Conservation (phyloP, 2,113 vertebrate species). For the Donacobius atricapilla region DNA sequence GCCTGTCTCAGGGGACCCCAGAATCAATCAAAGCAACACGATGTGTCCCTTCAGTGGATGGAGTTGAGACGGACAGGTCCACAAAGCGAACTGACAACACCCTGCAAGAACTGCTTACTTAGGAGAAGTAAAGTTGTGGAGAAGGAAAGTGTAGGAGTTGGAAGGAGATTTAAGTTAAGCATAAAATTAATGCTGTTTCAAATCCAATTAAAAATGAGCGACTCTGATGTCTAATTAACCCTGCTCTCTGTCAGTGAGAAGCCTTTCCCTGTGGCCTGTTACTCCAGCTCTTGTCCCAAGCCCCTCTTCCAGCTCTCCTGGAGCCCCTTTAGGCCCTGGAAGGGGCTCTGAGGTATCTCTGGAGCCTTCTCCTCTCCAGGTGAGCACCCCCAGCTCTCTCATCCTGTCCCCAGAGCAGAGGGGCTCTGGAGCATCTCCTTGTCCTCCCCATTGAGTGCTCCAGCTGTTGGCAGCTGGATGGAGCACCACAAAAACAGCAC, state of each 20-base stretch:
- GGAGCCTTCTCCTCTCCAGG: not conserved
- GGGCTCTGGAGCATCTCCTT: not conserved
- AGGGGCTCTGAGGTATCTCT: not conserved
- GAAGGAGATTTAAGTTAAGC: not conserved
- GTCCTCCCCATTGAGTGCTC: not conserved
- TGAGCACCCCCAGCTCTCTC: not conserved
- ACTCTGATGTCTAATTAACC: not conserved
- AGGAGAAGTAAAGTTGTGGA: not conserved
- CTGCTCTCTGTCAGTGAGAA: not conserved
- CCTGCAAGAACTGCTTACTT: not conserved
- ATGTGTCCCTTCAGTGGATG: not conserved
- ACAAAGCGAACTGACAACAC: constrained; percentile 21
- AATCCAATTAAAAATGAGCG: not conserved
- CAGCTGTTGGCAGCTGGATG: not conserved
- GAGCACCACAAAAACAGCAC: not conserved
- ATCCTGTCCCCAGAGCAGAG: not conserved
- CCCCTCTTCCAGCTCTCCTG: not conserved
- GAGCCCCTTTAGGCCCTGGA: not conserved
- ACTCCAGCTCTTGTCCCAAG: not conserved
- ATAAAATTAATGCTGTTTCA: not conserved
- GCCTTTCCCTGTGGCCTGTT: not conserved
- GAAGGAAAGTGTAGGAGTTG: not conserved
- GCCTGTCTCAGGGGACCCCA: not conserved
- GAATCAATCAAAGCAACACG: not conserved
- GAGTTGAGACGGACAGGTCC: not conserved